A percentile compares a stretch with the other conserved stretches of the same genome.
phyloP scores from a whole-genome alignment of 2,888 invertebrate genomes.

The Odontothrips loti region DNA sequence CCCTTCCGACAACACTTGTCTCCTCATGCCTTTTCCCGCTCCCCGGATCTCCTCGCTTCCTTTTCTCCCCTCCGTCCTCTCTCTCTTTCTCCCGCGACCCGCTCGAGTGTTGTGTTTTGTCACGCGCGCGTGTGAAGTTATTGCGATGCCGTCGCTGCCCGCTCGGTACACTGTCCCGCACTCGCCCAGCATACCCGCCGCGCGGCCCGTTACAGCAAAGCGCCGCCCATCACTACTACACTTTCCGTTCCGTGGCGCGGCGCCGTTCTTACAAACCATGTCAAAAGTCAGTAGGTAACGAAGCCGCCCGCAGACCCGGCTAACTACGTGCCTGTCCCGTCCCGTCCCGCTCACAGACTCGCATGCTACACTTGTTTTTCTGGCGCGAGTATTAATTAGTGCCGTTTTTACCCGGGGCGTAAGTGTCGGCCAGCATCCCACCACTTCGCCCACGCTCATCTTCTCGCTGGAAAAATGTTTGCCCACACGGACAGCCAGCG shows the following conservation, averaged over 20 bases:
- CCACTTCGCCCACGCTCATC: too few species aligned
- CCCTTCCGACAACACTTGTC: constrained; percentile 16
- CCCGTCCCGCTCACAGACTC: background rate
- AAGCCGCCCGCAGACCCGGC: background rate
- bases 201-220: too few species aligned
- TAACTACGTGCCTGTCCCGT: too few species aligned
- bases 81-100: background rate
- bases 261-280: background rate
- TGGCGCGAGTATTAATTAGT: constrained; percentile 20
- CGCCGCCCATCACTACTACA: too few species aligned
- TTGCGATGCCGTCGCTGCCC: background rate
- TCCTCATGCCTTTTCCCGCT: too few species aligned
- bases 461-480: too few species aligned
- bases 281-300: constrained; percentile 19
- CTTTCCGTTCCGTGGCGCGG: background rate
- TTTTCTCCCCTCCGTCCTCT: background rate
- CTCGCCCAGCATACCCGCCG: too few species aligned
- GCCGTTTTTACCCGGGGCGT: background rate
- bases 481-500: too few species aligned
- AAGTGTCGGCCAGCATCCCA: too few species aligned
- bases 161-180: too few species aligned
- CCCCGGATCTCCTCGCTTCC: background rate
- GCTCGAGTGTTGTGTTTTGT: background rate
- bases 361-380: constrained; percentile 6
- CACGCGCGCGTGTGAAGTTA: constrained; percentile 19